phyloP scores from a whole-genome alignment of 2,113 vertebrate genomes.

The Chaetops frenatus region DNA sequence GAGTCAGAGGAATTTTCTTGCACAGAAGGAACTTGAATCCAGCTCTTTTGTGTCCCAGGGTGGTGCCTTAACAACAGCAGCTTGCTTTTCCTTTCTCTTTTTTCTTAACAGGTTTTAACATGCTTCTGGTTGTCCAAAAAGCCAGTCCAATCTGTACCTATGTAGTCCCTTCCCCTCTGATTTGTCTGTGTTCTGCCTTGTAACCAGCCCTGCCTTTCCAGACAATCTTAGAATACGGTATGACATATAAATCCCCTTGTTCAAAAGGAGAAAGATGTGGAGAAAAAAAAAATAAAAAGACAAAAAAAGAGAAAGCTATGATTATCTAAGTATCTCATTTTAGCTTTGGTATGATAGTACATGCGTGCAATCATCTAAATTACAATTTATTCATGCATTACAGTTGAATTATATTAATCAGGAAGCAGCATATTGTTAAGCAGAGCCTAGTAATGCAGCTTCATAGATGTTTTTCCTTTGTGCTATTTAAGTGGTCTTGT shows the following conservation, averaged over 20 bases:
- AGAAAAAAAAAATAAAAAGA: neutral
- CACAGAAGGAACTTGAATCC: neutral
- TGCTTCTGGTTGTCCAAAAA: neutral
- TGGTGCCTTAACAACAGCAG: neutral
- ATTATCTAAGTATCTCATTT: slow-evolving; percentile 46
- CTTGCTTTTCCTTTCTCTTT: slow-evolving; percentile 32
- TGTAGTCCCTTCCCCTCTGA: accelerated
- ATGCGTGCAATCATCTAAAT: slow-evolving; percentile 36
- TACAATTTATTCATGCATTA: slow-evolving; percentile 51
- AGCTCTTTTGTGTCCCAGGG: neutral
- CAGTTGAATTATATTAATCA: slow-evolving; percentile 49
- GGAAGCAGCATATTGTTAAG: slow-evolving; percentile 22
- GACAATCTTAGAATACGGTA: neutral
- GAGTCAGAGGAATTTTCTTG: neutral
- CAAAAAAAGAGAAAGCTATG: neutral
- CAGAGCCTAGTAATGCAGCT: neutral
- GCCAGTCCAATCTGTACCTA: neutral
- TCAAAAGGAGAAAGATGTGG: neutral
- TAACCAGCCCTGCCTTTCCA: neutral
- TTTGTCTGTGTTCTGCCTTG: neutral
- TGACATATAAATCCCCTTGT: neutral
- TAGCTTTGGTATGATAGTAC: neutral
- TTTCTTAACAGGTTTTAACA: neutral
- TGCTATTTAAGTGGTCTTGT: neutral
- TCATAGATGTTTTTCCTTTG: neutral